These are phyloP conservation scores for Zalophus californianus DNA, from an alignment of 2,797 vertebrate species.

Conservation along the genomic window DNA sequence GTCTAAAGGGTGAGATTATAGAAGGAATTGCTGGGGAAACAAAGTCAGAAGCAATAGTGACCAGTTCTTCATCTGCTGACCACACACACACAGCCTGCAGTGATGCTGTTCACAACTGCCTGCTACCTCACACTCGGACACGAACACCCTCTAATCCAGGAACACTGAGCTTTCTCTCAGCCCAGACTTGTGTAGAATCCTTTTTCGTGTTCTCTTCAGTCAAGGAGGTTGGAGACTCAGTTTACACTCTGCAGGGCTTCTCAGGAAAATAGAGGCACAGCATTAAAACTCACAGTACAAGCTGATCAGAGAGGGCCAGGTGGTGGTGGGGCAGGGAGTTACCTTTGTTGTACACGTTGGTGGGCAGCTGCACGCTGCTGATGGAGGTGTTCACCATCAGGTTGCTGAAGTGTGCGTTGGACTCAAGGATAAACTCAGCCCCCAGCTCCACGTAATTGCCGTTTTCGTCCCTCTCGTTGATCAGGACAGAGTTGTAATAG, in stretches of 20 bases:
- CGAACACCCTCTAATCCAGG: neutral
- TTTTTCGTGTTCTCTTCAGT: neutral
- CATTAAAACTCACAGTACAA: neutral
- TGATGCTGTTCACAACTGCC: neutral
- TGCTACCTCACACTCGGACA: no score
- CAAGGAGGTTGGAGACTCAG: neutral
- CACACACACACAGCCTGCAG: neutral
- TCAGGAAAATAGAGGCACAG: neutral
- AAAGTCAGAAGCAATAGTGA: neutral
- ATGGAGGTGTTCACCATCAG: conserved; percentile 93
- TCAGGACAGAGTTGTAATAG: conserved; percentile 95
- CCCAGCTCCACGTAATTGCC: conserved; percentile 93
- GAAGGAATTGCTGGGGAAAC: neutral
- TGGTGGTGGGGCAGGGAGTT: neutral
- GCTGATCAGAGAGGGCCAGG: no score
- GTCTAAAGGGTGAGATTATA: conserved; percentile 86
- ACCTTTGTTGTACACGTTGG: conserved; percentile 99
- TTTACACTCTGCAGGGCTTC: neutral
- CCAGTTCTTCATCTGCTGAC: neutral
- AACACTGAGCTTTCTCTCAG: neutral
- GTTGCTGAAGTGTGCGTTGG: conserved; percentile 96
- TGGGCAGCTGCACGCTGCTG: conserved; percentile 97
- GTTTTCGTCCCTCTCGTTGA: conserved; percentile 93
- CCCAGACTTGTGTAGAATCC: neutral
- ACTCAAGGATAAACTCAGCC: conserved; percentile 93